phyloP scores from a whole-genome alignment of 2,888 invertebrate genomes.

The Agrilus cyanescens region DNA sequence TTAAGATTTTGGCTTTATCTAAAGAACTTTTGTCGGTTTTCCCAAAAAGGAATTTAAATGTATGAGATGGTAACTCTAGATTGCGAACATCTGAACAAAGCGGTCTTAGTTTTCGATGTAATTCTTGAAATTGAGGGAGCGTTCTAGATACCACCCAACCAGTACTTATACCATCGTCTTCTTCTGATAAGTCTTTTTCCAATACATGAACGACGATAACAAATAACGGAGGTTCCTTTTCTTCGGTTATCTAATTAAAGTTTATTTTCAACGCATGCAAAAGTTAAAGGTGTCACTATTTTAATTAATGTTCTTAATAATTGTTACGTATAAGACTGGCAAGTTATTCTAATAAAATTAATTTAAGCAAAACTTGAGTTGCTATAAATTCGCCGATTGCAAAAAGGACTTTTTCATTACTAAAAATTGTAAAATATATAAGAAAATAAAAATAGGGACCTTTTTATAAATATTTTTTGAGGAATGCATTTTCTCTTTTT shows the following conservation, averaged over 20 bases:
- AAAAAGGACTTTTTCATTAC: no score
- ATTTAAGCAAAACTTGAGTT: no score
- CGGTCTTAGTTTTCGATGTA: constrained; percentile 74
- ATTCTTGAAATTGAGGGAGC: constrained; percentile 55
- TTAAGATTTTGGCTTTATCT: constrained; percentile 70
- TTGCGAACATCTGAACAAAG: constrained; percentile 70
- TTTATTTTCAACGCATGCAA: constrained; percentile 8
- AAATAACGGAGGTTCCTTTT: constrained; percentile 50
- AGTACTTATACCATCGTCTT: constrained; percentile 44
- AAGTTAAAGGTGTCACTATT: not conserved
- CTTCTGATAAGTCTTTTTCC: constrained; percentile 47
- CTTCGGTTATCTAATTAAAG: constrained; percentile 31
- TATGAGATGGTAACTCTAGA: constrained; percentile 70
- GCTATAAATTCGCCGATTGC: no score
- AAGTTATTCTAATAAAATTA: no score
- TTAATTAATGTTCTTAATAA: not conserved
- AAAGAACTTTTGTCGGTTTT: constrained; percentile 70
- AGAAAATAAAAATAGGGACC: no score
- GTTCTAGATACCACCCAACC: constrained; percentile 56
- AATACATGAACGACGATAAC: constrained; percentile 71
- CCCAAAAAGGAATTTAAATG: constrained; percentile 70
- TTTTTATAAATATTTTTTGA: no score
- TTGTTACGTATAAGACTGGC: not conserved
- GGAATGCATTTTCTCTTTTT: no score
- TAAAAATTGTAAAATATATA: no score